Conservation (phyloP, 2,888 invertebrate species). For the Drosophila mayaguana region DNA sequence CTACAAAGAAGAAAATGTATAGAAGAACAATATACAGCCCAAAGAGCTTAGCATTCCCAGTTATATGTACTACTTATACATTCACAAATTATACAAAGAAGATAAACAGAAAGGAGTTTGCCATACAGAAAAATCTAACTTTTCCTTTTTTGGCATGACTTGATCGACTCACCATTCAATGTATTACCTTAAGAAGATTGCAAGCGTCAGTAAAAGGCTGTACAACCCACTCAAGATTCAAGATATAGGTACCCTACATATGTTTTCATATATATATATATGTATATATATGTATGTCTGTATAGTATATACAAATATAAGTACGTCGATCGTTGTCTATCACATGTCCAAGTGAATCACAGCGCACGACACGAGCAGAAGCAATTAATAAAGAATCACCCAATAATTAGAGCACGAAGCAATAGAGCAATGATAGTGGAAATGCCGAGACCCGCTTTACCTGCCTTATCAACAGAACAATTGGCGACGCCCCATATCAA, state of each 20-base stretch:
- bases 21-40: no score
- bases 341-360: conserved; percentile 63
- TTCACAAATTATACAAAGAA: background rate
- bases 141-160: background rate
- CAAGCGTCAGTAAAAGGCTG: background rate
- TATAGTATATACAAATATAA: background rate
- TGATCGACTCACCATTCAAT: background rate
- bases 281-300: background rate
- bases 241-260: background rate
- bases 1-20: no score
- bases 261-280: background rate
- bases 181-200: background rate
- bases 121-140: background rate
- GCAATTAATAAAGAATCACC: conserved; percentile 71
- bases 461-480: conserved; percentile 72
- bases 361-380: conserved; percentile 36
- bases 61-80: no score
- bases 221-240: background rate
- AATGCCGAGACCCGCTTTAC: conserved; percentile 25
- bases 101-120: background rate
- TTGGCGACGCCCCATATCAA: conserved; percentile 59
- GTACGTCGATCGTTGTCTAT: conserved; percentile 40
- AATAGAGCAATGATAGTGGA: conserved; percentile 31
- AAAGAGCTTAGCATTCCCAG: no score
- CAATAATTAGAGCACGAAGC: conserved; percentile 62